These are phyloP conservation scores for Anguilla megastoma DNA, from an alignment of 2,797 vertebrate species.

Conservation along the genomic window DNA sequence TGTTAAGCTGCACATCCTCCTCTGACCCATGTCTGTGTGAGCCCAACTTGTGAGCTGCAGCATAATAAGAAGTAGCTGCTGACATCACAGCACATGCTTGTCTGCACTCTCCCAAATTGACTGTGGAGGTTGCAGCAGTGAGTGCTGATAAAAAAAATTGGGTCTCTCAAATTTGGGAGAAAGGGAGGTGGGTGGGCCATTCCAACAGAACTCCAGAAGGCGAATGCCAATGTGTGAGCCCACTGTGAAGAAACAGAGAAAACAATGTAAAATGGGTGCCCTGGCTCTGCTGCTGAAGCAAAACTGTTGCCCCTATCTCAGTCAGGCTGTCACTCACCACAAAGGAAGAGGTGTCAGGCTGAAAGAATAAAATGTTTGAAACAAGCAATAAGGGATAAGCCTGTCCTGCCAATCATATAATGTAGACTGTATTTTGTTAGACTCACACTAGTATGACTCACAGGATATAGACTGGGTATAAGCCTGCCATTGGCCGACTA, in stretches of 20 bases:
- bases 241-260: not conserved
- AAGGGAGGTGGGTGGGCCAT: too few relatives aligned
- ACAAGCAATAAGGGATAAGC: not conserved
- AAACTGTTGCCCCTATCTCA: not conserved
- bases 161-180: too few relatives aligned
- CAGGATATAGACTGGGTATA: too few relatives aligned
- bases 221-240: not conserved
- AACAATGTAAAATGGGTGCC: constrained; percentile 1
- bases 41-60: too few relatives aligned
- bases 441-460: not conserved
- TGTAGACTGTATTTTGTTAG: not conserved
- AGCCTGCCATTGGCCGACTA: too few relatives aligned
- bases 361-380: not conserved
- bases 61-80: too few relatives aligned
- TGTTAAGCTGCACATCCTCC: too few relatives aligned
- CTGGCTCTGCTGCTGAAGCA: not conserved
- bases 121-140: too few relatives aligned
- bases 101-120: too few relatives aligned
- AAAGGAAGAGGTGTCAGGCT: not conserved
- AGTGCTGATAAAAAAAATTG: too few relatives aligned
- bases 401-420: not conserved
- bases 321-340: not conserved
- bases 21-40: too few relatives aligned
- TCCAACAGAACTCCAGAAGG: not conserved
- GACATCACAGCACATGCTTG: too few relatives aligned